A percentile compares a stretch with the other conserved stretches of the same genome.
Conservation (phyloP, 2,113 vertebrate genomes). For the Periophthalmus modestus region DNA sequence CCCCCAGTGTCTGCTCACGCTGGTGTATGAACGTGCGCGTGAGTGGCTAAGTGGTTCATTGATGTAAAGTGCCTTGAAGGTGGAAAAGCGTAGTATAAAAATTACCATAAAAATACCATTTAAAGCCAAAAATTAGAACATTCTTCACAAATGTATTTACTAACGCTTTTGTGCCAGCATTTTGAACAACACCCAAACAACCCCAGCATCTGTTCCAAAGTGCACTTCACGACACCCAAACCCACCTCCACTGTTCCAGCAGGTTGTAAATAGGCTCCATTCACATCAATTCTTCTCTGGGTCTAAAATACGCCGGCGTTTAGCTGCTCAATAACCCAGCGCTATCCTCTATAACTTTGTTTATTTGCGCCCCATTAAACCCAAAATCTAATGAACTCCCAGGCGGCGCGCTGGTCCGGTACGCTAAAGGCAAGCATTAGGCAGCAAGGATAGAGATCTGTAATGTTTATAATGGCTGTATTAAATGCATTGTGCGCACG, state of each 20-base stretch:
- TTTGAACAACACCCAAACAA: not conserved
- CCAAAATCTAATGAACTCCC: conserved; percentile 6
- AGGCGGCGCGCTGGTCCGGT: not conserved
- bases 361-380: conserved; percentile 15
- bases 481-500: not conserved
- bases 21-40: too few relatives aligned
- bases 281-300: not conserved
- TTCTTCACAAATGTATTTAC: too few relatives aligned
- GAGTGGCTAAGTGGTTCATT: too few relatives aligned
- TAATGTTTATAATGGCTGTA: conserved; percentile 2
- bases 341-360: conserved; percentile 5
- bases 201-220: not conserved
- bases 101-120: too few relatives aligned
- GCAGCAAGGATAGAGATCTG: not conserved
- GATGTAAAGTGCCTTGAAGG: too few relatives aligned
- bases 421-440: not conserved
- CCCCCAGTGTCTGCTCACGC: too few relatives aligned
- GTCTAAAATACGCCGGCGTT: conserved; percentile 3
- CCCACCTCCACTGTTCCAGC: not conserved
- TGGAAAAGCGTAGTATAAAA: too few relatives aligned
- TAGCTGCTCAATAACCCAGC: conserved; percentile 12
- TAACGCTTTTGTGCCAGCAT: not conserved
- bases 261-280: not conserved
- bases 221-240: not conserved
- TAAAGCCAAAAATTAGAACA: too few relatives aligned